These are phyloP conservation scores for Torymus aiolomorphi DNA, from an alignment of 2,888 invertebrate genomes.

Conservation along the genomic window DNA sequence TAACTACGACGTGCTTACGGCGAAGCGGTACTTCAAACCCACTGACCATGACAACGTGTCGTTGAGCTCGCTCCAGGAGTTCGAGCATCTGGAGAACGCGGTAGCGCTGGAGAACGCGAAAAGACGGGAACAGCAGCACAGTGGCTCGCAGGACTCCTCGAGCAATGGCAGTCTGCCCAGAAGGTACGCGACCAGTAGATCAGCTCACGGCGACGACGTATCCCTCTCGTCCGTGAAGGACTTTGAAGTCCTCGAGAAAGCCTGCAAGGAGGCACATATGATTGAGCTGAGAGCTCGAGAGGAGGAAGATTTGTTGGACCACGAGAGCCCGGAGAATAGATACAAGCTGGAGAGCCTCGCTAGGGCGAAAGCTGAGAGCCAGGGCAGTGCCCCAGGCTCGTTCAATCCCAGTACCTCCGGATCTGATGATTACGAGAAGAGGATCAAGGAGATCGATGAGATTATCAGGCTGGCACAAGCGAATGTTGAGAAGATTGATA, in stretches of 20 bases:
- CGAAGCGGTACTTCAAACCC: conserved; percentile 88
- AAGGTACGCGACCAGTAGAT: conserved; percentile 82
- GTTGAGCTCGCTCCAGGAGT: conserved; percentile 94
- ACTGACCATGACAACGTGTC: conserved; percentile 95
- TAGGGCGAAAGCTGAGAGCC: conserved; percentile 63
- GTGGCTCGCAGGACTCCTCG: conserved; percentile 91
- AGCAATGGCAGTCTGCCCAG: conserved; percentile 88
- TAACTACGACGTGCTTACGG: conserved; percentile 86
- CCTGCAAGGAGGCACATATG: conserved; percentile 88
- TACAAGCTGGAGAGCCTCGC: conserved; percentile 77
- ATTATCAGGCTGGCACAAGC: conserved; percentile 82
- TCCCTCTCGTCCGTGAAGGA: conserved; percentile 92
- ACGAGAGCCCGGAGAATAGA: conserved; percentile 80
- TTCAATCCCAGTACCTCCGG: conserved; percentile 76
- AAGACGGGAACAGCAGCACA: conserved; percentile 73
- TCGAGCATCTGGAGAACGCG: conserved; percentile 92
- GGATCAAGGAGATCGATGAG: conserved; percentile 83
- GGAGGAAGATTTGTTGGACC: conserved; percentile 87
- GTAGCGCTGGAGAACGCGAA: conserved; percentile 85
- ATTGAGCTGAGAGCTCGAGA: conserved; percentile 90
- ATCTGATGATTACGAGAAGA: conserved; percentile 81
- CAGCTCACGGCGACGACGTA: conserved; percentile 87
- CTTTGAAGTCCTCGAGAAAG: conserved; percentile 93
- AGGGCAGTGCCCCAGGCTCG: conserved; percentile 74
- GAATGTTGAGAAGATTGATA: conserved; percentile 81